phyloP scores from a whole-genome alignment of 2,888 invertebrate species.

The Polyploca ridens region DNA sequence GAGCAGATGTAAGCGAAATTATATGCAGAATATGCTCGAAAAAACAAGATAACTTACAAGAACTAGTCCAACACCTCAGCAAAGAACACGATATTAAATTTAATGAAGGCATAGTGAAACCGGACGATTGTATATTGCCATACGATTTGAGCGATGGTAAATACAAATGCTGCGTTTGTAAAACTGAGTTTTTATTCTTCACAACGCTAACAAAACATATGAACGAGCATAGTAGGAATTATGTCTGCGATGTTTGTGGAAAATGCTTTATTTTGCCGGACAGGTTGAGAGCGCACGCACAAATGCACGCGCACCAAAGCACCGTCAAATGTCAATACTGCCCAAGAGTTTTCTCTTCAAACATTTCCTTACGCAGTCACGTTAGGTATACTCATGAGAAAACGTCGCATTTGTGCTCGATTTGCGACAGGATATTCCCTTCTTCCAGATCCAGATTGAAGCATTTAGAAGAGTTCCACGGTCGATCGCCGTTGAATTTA shows the following conservation, averaged over 20 bases:
- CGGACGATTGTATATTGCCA: constrained; percentile 32
- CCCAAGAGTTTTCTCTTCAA: constrained; percentile 28
- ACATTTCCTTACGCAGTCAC: constrained; percentile 36
- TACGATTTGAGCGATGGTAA: constrained; percentile 36
- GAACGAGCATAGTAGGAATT: constrained; percentile 67
- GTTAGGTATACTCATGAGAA: constrained; percentile 52
- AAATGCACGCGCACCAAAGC: constrained; percentile 23
- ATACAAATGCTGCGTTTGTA: constrained; percentile 41
- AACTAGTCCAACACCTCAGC: constrained; percentile 32
- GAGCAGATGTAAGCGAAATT: constrained; percentile 36
- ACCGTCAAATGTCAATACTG: constrained; percentile 31
- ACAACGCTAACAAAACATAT: constrained; percentile 62
- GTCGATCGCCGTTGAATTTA: constrained; percentile 29
- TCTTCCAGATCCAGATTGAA: constrained; percentile 21
- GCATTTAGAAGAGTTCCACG: constrained; percentile 35
- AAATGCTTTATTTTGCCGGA: constrained; percentile 58
- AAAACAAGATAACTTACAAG: constrained; percentile 25
- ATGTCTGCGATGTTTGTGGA: constrained; percentile 70
- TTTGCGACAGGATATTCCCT: constrained; percentile 32
- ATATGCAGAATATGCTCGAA: constrained; percentile 32
- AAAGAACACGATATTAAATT: constrained; percentile 32
- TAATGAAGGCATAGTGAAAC: constrained; percentile 29
- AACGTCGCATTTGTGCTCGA: constrained; percentile 33
- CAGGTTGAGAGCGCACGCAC: constrained; percentile 31
- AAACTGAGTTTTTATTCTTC: constrained; percentile 55